Percentiles rank a stretch among this genome's conserved stretches.
phyloP scores from a whole-genome alignment of 2,888 invertebrate species.

The Oxycera nigricornis region DNA sequence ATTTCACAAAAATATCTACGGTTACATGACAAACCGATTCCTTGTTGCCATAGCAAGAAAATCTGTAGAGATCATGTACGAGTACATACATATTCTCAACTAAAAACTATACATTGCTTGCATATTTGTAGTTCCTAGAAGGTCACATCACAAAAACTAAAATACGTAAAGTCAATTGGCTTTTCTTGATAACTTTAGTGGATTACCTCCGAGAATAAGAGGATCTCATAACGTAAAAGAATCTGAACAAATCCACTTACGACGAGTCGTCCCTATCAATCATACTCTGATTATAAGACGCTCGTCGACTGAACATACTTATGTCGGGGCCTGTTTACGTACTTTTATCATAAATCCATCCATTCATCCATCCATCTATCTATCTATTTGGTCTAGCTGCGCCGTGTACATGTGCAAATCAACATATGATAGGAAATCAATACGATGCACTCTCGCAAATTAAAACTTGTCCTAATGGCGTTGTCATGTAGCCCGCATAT shows the following conservation, averaged over 20 bases:
- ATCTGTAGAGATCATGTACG: too few species aligned
- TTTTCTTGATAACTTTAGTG: not conserved
- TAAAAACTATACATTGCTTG: too few species aligned
- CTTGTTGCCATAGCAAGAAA: too few species aligned
- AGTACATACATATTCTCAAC: too few species aligned
- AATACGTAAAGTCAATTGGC: not conserved
- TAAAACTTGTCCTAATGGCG: constrained; percentile 31
- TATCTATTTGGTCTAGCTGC: not conserved
- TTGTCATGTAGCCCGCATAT: constrained; percentile 18
- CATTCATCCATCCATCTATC: not conserved
- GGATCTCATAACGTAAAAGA: not conserved
- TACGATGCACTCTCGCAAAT: constrained; percentile 38
- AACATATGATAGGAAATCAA: constrained; percentile 35
- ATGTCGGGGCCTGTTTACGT: not conserved
- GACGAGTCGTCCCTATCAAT: not conserved
- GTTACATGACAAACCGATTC: too few species aligned
- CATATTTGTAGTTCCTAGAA: not conserved
- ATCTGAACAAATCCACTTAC: not conserved
- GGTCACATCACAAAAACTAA: not conserved
- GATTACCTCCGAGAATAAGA: not conserved
- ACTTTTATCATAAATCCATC: not conserved
- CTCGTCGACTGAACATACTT: not conserved
- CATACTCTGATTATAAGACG: not conserved
- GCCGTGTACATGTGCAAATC: not conserved
- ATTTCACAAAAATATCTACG: too few species aligned